These are phyloP conservation scores for Chloroclystis v-ata DNA, from an alignment of 2,888 invertebrate genomes.

Conservation along the genomic window DNA sequence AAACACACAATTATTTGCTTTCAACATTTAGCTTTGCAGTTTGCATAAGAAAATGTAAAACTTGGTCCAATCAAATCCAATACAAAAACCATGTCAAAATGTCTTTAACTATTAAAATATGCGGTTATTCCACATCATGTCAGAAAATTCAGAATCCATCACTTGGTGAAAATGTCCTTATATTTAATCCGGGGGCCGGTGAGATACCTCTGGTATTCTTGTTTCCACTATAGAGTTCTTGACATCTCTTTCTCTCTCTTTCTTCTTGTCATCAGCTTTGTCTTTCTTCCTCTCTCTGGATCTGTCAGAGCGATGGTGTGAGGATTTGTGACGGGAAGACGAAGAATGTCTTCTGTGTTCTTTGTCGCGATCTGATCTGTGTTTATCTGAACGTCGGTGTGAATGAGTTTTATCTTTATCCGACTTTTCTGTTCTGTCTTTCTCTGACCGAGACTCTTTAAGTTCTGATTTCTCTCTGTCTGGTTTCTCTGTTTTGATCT, in stretches of 20 bases:
- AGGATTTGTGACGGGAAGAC: slow-evolving; percentile 54
- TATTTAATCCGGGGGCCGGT: slow-evolving; percentile 60
- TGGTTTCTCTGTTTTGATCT: slow-evolving; percentile 18
- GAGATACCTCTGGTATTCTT: slow-evolving; percentile 41
- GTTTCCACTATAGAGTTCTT: slow-evolving; percentile 36
- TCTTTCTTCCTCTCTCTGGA: slow-evolving; percentile 53
- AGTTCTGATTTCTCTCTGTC: slow-evolving; percentile 33
- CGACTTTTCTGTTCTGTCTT: slow-evolving; percentile 14
- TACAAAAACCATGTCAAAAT: too few species aligned
- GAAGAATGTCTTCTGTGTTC: slow-evolving; percentile 61
- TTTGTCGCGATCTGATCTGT: slow-evolving; percentile 36
- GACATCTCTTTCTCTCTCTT: slow-evolving; percentile 27
- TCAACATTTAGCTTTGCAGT: too few species aligned
- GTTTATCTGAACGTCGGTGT: slow-evolving; percentile 46
- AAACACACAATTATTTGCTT: too few species aligned
- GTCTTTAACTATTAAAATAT: too few species aligned
- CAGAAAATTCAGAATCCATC: not conserved
- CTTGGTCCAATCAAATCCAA: too few species aligned
- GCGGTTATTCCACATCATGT: not conserved
- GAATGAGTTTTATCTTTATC: slow-evolving; percentile 38
- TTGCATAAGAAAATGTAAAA: too few species aligned
- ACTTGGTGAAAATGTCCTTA: slow-evolving; percentile 18
- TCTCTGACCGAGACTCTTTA: slow-evolving; percentile 29
- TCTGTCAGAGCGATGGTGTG: slow-evolving; percentile 43
- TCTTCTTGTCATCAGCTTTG: slow-evolving; percentile 45